Evolutionary conservation across 2,113 vertebrate genomes (phyloP), one percentile per base, ranked within the genome.

Genomic region (Chauna torquata): DNA sequence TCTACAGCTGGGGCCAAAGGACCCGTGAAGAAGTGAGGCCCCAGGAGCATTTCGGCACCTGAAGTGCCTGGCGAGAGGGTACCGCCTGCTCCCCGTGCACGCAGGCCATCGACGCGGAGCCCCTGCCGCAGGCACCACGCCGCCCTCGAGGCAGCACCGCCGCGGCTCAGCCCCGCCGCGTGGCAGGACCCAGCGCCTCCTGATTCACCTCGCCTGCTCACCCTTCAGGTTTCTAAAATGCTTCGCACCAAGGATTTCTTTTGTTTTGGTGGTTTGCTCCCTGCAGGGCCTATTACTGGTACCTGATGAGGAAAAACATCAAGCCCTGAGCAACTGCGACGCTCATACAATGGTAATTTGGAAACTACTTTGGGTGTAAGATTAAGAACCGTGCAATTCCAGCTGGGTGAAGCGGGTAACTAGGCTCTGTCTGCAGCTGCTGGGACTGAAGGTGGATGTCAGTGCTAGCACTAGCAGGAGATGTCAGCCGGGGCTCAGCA

Each of bases 101-200:
- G 4, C 9, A 14, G 9, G 1, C 28, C 55, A 32, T 61, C 1
- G 0, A 61, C 68, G 61, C 30, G 42, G 47, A 6, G 6, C 12
- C 76, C 14, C 70, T 61, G 6, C 3, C 1, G 34, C n/a, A 16
- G 57, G 62, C 62, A 42, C 13, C 6, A 16, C 2, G 34, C 9
- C 2, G 3, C 36, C 32, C 9, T 42, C 15, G 44, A 27, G 12
- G 4, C 22, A 52, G 64, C 3, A 11, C 23, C 5, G 2, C 59
- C 34, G 5, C 0, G 16, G 50, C 38, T 49, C 49, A 7, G 3
- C 24, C 38, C 49, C 47, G 34, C 3, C n/a, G 14, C 82, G 82
- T 7, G 44, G 10, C 59, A 74, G 45, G 30, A 4, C 27, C 38
- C n/a, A 32, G 45, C 57, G 57, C 58, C 54, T 74, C n/a, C 54